Conservation (phyloP, 2,888 invertebrate species). For the Lasioglossum zephyrum region DNA sequence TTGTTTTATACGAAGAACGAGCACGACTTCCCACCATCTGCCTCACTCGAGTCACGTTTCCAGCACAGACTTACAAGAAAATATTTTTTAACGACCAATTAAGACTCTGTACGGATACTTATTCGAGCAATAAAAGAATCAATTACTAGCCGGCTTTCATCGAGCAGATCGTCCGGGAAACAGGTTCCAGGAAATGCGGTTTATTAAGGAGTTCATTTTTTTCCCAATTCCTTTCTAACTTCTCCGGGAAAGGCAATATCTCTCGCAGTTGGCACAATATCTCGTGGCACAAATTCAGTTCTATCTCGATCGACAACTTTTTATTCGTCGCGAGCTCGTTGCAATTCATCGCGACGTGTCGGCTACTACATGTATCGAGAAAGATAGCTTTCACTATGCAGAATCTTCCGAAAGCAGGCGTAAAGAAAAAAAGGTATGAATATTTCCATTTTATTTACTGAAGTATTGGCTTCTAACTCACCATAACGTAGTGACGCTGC, state of each 20-base stretch:
- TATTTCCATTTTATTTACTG: neutral
- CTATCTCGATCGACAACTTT: neutral
- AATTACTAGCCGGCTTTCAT: neutral
- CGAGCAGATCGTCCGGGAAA: neutral
- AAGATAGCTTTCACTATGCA: neutral
- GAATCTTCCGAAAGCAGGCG: neutral
- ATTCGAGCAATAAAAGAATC: slow-evolving; percentile 5
- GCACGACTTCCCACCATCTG: neutral
- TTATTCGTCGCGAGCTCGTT: neutral
- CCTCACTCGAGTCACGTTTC: neutral
- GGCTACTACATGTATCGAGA: neutral
- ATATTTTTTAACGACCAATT: slow-evolving; percentile 9
- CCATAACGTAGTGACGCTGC: slow-evolving; percentile 95
- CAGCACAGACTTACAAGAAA: neutral
- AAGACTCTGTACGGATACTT: neutral
- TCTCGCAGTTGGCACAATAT: neutral
- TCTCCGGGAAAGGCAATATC: neutral
- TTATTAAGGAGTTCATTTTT: neutral
- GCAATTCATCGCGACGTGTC: neutral
- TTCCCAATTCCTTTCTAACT: slow-evolving; percentile 11
- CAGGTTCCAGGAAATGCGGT: slow-evolving; percentile 1
- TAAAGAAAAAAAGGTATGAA: neutral
- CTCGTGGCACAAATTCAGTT: slow-evolving; percentile 22
- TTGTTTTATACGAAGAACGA: neutral
- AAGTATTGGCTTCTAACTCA: slow-evolving; percentile 84